phyloP scores from a whole-genome alignment of 2,797 vertebrate species.

The Xenops minutus region DNA sequence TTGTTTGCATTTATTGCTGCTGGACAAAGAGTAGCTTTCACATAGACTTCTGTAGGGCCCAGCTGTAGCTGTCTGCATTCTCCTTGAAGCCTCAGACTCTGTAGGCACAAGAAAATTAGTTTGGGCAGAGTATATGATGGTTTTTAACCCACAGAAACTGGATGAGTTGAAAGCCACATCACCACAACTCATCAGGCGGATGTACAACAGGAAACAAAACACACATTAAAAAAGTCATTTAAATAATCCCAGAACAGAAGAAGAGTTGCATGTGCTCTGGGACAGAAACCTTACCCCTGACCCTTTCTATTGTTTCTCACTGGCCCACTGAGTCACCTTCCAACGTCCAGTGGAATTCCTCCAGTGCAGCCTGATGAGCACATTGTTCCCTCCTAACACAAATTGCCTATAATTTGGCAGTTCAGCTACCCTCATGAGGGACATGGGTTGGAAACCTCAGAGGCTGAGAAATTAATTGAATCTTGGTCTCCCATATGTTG shows the following conservation, averaged over 20 bases:
- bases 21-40: neutral
- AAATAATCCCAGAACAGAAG: neutral
- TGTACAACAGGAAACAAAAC: neutral
- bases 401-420: neutral
- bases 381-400: neutral
- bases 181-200: accelerated
- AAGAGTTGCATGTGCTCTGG: neutral
- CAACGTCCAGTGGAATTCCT: neutral
- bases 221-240: neutral
- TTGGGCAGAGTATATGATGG: neutral
- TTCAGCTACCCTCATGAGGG: neutral
- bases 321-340: neutral
- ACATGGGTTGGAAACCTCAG: neutral
- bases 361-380: neutral
- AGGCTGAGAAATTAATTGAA: slow-evolving; percentile 22
- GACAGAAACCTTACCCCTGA: neutral
- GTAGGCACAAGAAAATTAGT: neutral
- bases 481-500: neutral
- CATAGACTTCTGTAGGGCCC: neutral
- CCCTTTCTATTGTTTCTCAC: neutral
- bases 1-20: neutral
- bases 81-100: neutral
- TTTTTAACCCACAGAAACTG: neutral
- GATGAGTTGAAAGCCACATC: neutral
- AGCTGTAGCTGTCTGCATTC: too few species aligned